A percentile compares a stretch with the other conserved stretches of the same genome.
These are phyloP conservation scores for Cryptus viduatorius DNA, from an alignment of 2,888 invertebrate genomes.

Conservation along the genomic window DNA sequence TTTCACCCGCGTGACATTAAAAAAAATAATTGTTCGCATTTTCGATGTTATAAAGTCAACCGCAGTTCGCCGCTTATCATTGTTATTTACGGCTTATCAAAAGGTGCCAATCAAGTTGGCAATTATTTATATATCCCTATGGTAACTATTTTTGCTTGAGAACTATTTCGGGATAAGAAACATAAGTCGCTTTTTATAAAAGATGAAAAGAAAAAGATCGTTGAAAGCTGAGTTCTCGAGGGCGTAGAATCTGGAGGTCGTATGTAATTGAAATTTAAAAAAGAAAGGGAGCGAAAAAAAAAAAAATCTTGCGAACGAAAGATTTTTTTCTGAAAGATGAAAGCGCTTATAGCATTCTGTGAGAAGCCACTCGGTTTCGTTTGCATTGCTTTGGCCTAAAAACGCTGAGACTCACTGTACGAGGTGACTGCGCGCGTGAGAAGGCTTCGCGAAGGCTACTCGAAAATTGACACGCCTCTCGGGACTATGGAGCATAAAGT, in stretches of 20 bases:
- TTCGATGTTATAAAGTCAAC: background rate
- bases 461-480: slow-evolving; percentile 62
- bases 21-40: no score
- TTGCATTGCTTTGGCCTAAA: slow-evolving; percentile 65
- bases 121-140: background rate
- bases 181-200: background rate
- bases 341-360: slow-evolving; percentile 18
- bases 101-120: background rate
- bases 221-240: slow-evolving; percentile 9
- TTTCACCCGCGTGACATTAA: no score
- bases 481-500: slow-evolving; percentile 26
- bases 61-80: background rate
- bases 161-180: background rate
- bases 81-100: background rate
- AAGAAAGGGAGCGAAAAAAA: slow-evolving; percentile 1
- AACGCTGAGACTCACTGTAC: slow-evolving; percentile 35
- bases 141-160: background rate
- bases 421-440: slow-evolving; percentile 23
- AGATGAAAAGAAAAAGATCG: slow-evolving; percentile 24
- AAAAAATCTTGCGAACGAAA: slow-evolving; percentile 27
- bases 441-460: slow-evolving; percentile 47
- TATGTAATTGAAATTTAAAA: slow-evolving; percentile 45
- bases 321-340: slow-evolving; percentile 19
- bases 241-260: background rate
- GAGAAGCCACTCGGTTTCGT: slow-evolving; percentile 49